Conservation (phyloP, 2,113 vertebrate species). For the Octodon degus region DNA sequence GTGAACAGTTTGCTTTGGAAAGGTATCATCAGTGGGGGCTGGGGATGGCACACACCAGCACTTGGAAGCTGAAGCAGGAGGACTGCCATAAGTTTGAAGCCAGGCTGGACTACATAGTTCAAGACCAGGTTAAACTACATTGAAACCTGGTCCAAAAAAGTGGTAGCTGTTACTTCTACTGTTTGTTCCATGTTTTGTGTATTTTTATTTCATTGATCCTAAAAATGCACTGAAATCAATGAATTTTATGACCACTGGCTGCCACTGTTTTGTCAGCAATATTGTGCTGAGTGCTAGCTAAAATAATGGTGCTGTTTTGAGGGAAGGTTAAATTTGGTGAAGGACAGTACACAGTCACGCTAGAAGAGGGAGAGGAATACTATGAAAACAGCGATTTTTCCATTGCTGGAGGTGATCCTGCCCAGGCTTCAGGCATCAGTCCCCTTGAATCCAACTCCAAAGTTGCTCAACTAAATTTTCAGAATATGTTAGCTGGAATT, state of each 20-base stretch:
- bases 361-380: background rate
- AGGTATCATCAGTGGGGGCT: background rate
- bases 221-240: constrained; percentile 11
- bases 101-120: background rate
- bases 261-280: constrained; percentile 12
- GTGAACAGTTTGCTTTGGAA: constrained; percentile 10
- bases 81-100: background rate
- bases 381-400: background rate
- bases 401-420: background rate
- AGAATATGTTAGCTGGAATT: constrained; percentile 41
- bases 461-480: constrained; percentile 45
- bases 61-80: background rate
- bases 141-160: background rate
- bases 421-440: background rate
- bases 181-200: background rate
- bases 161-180: constrained; percentile 34
- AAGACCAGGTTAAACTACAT: no score
- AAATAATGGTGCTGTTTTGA: constrained; percentile 20
- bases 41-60: background rate
- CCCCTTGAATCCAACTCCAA: constrained; percentile 12
- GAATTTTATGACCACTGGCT: constrained; percentile 32
- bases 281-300: constrained; percentile 26
- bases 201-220: background rate
- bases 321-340: constrained; percentile 25
- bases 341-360: background rate